Conservation (phyloP, 1,140 invertebrate species). For the Polypedilum vanderplanki region DNA sequence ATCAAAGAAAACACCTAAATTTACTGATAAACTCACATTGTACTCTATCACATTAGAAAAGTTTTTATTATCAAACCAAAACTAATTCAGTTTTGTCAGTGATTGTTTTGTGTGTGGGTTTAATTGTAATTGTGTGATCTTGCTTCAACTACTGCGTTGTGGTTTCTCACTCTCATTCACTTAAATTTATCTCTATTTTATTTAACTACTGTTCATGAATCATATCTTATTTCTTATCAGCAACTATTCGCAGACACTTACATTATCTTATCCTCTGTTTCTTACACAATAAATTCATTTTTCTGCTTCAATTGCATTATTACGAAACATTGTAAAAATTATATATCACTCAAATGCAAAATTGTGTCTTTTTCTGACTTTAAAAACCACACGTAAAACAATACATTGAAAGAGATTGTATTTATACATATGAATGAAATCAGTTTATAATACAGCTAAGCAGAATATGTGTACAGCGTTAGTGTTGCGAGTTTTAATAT, state of each 20-base stretch:
- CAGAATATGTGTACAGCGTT: neutral
- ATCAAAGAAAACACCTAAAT: too few species aligned
- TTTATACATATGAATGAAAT: too few species aligned
- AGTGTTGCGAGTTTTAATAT: neutral
- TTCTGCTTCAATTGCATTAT: neutral
- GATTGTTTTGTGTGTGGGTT: too few species aligned
- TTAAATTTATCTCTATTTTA: too few species aligned
- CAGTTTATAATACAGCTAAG: neutral
- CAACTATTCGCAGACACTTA: neutral
- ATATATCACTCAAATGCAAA: neutral
- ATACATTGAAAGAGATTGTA: neutral
- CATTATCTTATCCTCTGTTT: neutral
- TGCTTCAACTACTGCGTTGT: too few species aligned
- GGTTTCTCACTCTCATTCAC: too few species aligned
- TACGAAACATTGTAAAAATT: neutral
- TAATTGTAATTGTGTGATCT: too few species aligned
- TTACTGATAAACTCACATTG: too few species aligned
- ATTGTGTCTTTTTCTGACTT: neutral
- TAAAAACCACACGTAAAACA: constrained; percentile 17
- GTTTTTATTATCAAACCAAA: too few species aligned
- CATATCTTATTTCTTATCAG: neutral
- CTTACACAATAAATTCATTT: neutral
- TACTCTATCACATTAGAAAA: too few species aligned
- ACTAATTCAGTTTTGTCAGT: too few species aligned
- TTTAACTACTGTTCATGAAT: neutral